These are phyloP conservation scores for Gopherus evgoodei DNA, from an alignment of 2,113 vertebrate species.

Conservation along the genomic window DNA sequence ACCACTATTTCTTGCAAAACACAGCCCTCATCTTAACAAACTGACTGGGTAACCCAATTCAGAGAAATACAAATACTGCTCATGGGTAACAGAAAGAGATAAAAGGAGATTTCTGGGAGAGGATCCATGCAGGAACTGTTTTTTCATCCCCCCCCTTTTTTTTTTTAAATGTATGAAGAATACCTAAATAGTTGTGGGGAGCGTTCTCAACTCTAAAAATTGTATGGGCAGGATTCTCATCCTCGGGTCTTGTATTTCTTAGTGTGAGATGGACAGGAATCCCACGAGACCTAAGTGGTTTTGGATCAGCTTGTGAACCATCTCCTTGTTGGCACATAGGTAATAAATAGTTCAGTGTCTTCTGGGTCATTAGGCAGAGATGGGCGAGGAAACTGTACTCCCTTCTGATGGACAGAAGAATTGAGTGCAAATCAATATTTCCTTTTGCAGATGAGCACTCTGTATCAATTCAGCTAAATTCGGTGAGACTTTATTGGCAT, in stretches of 20 bases:
- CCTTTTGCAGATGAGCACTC: background rate
- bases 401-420: background rate
- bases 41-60: background rate
- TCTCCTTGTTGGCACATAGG: background rate
- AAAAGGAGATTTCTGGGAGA: slow-evolving; percentile 10
- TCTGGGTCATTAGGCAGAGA: background rate
- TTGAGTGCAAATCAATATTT: background rate
- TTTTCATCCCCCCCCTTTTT: background rate
- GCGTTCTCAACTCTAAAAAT: background rate
- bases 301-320: background rate
- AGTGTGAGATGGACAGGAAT: background rate
- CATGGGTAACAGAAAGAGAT: background rate
- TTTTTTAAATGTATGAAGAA: background rate
- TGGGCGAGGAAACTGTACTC: rapidly evolving
- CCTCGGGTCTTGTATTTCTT: background rate
- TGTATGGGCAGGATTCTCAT: background rate
- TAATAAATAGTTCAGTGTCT: background rate
- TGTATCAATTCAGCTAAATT: background rate
- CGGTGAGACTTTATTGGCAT: background rate
- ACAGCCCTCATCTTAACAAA: background rate
- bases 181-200: background rate
- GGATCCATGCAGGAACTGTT: background rate
- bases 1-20: background rate
- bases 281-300: background rate
- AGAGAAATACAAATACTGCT: background rate